Evolutionary conservation across 2,797 vertebrate species (phyloP).

Genomic region (Halcyon leucocephala): DNA sequence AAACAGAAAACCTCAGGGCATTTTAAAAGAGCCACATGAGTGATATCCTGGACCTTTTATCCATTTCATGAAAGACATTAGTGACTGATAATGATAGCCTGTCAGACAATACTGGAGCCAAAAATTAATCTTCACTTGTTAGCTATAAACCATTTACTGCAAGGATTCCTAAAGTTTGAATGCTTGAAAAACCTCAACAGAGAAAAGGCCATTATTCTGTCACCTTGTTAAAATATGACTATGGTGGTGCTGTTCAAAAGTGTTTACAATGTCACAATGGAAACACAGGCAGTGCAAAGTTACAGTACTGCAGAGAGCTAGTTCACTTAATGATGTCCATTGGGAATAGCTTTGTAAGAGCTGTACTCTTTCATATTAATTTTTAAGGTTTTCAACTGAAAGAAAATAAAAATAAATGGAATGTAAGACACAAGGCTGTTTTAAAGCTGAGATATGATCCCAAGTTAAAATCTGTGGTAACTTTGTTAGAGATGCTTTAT

Average conservation of each 20-base stretch:
- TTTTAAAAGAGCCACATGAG: conserved; percentile 47
- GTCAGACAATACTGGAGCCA: conserved; percentile 26
- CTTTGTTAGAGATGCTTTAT: not conserved
- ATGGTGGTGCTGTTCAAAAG: not conserved
- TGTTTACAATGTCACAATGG: not conserved
- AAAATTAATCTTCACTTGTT: conserved; percentile 37
- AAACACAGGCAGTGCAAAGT: not conserved
- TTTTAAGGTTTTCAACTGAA: not conserved
- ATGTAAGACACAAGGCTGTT: not conserved
- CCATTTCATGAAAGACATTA: conserved; percentile 21
- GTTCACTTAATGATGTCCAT: not conserved
- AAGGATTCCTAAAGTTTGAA: conserved; percentile 16
- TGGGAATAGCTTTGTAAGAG: not conserved
- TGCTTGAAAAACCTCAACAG: not conserved
- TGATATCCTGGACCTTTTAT: conserved; percentile 47
- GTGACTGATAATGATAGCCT: conserved; percentile 34
- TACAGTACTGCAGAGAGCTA: not conserved
- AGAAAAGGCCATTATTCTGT: not conserved
- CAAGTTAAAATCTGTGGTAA: not conserved
- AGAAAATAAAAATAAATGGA: not conserved
- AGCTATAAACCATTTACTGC: conserved; percentile 36
- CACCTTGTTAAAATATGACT: not conserved
- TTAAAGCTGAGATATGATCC: not conserved
- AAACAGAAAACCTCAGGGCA: conserved; percentile 6
- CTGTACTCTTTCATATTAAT: not conserved